Percentiles rank a stretch among this genome's conserved stretches.
phyloP scores from a whole-genome alignment of 2,797 vertebrate species.

The Nothura maculosa region DNA sequence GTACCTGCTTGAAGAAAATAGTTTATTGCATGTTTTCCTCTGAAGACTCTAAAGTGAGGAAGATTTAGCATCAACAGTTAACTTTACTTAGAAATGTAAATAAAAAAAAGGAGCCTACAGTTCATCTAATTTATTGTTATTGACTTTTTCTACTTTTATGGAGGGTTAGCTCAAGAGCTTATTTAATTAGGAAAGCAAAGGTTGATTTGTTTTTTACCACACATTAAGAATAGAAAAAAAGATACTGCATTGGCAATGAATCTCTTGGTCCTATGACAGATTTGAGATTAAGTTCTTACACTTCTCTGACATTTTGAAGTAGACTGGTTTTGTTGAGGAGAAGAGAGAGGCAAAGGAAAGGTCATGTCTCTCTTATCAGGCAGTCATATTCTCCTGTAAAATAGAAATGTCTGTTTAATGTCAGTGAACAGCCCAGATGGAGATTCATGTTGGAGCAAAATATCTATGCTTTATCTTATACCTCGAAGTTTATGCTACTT shows the following conservation, averaged over 20 bases:
- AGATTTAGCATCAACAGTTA: background rate
- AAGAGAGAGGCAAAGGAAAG: constrained; percentile 75
- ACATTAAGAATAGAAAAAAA: background rate
- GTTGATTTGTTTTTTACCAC: constrained; percentile 13
- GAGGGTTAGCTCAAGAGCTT: background rate
- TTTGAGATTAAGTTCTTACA: constrained; percentile 77
- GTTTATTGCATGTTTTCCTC: background rate
- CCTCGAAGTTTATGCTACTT: constrained; percentile 48
- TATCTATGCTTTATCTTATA: constrained; percentile 47
- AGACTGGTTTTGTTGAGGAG: constrained; percentile 73
- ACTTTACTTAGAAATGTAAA: background rate
- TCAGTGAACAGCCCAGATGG: constrained; percentile 76
- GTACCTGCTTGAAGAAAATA: background rate
- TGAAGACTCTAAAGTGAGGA: background rate
- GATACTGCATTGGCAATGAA: constrained; percentile 59
- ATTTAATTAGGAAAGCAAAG: constrained; percentile 6
- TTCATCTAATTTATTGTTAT: background rate
- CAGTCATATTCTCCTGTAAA: constrained; percentile 77
- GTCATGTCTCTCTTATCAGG: constrained; percentile 77
- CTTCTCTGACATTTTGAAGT: constrained; percentile 79
- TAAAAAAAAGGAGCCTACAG: background rate
- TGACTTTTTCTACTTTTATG: background rate
- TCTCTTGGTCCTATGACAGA: constrained; percentile 72
- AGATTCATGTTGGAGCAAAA: constrained; percentile 66
- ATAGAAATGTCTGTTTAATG: constrained; percentile 83